These are phyloP conservation scores for Hemithea aestivaria DNA, from an alignment of 2,888 invertebrate species.

Conservation along the genomic window DNA sequence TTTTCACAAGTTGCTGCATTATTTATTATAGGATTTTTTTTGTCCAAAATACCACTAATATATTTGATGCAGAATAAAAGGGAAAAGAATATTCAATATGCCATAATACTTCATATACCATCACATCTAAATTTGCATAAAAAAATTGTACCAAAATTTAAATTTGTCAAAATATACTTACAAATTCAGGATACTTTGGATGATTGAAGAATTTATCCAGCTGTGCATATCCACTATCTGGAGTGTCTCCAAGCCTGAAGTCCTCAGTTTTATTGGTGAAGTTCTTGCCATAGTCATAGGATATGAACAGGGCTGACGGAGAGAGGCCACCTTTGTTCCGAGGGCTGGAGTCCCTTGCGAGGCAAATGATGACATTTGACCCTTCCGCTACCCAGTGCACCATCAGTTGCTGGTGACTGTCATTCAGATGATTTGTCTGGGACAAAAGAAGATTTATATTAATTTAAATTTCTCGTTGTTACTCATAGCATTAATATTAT, in stretches of 20 bases:
- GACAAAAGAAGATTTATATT: conserved; percentile 21
- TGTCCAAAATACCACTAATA: too few species aligned
- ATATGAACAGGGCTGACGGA: conserved; percentile 90
- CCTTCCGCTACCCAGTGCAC: conserved; percentile 96
- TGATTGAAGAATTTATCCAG: conserved; percentile 92
- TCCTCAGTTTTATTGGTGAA: conserved; percentile 86
- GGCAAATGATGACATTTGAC: conserved; percentile 91
- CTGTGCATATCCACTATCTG: conserved; percentile 80
- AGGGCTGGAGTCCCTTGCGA: conserved; percentile 86
- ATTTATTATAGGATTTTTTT: too few species aligned
- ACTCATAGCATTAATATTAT: too few species aligned
- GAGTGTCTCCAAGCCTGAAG: conserved; percentile 78
- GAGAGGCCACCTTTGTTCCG: conserved; percentile 76
- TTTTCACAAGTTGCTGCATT: too few species aligned
- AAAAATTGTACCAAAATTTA: too few species aligned
- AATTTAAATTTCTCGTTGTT: too few species aligned
- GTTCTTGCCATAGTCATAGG: conserved; percentile 90
- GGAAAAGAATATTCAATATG: too few species aligned
- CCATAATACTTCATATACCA: too few species aligned
- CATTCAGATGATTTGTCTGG: conserved; percentile 88
- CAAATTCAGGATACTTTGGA: conserved; percentile 87
- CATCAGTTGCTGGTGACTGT: conserved; percentile 92
- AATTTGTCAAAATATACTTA: conserved; percentile 80
- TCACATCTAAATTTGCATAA: too few species aligned
- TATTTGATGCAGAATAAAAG: too few species aligned